Evolutionary conservation across 2,888 invertebrate species (phyloP), one percentile per base, ranked within the genome.

Genomic region (Lobophora halterata): DNA sequence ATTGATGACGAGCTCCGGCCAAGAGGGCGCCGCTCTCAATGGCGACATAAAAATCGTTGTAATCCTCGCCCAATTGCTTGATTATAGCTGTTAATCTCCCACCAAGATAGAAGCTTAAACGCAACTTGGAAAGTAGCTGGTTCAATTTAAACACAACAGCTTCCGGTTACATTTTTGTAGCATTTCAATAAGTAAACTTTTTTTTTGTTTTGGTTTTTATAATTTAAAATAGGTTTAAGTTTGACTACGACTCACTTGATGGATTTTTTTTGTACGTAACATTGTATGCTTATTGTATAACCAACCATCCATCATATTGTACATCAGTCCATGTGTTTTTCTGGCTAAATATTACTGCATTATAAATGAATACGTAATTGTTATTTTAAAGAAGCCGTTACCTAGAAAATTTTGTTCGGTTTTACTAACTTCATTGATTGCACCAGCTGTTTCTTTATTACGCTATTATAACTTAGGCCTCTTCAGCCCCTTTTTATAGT

Each of bases 61-160:
- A 81, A 82, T 83, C 78, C 77, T 56, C 71, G 58, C 69, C 65
- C 80, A 81, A 83, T 82, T 76, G 80, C 82, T 80, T 80, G 80
- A 83, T 83, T 82, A 80, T 80, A 55, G 79, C 73, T 76, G 74
- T 81, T 83, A 82, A 83, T 83, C 81, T 79, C 71, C 65, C 63
- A 67, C 68, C 62, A 65, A 73, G 72, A 73, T 68, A 69, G 72
- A 62, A 61, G 61, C 64, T 19, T 24, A 19, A n/a, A 5, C 6
- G n/a, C 3, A 10, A n/a, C 19, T 12, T 17, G 5, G 1, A 8
- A n/a, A 20, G 34, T 9, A 29, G 40, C 33, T 40, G 25, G 34
- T 2, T 10, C 29, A 40, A 10, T 37, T 23, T 9, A 8, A 9
- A 9, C 3, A 21, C 2, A 12, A 12, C 1, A 5, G 1, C 5